Evolutionary conservation across 1,140 invertebrate genomes (phyloP).

Genomic region (Cotesia glomerata): DNA sequence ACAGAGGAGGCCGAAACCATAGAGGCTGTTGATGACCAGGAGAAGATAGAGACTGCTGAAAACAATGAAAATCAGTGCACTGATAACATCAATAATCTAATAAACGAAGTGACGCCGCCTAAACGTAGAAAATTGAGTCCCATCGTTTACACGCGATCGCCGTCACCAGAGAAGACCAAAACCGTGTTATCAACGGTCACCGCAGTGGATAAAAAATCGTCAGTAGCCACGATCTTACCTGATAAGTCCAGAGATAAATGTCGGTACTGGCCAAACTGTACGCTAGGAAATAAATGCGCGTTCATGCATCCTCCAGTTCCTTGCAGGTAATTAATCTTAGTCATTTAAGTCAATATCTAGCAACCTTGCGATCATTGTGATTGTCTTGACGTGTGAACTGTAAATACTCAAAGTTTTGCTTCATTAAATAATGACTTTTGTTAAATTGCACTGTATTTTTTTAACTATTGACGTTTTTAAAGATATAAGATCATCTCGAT

Average conservation of each 20-base stretch:
- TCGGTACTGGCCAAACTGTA: conserved; percentile 61
- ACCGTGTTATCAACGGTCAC: conserved; percentile 24
- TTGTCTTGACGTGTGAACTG: too few relatives aligned
- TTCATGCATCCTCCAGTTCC: conserved; percentile 54
- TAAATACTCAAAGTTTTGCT: too few relatives aligned
- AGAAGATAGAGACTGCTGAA: conserved; percentile 41
- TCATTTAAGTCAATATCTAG: too few relatives aligned
- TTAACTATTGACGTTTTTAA: too few relatives aligned
- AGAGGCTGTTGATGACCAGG: conserved; percentile 38
- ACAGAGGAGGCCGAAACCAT: too few relatives aligned
- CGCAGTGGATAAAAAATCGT: conserved; percentile 7
- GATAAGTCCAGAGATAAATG: conserved; percentile 58
- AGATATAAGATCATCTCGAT: too few relatives aligned
- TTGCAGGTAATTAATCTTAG: conserved; percentile 51
- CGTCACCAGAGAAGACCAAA: conserved; percentile 39
- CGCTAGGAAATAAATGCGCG: conserved; percentile 56
- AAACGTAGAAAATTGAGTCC: conserved; percentile 58
- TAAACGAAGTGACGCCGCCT: conserved; percentile 31
- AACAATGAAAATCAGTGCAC: conserved; percentile 50
- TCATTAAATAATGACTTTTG: too few relatives aligned
- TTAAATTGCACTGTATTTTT: too few relatives aligned
- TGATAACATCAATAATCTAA: conserved; percentile 42
- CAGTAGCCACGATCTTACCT: conserved; percentile 20
- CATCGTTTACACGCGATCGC: conserved; percentile 55
- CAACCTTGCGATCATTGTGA: too few relatives aligned